These are phyloP conservation scores for Thalassoma bifasciatum DNA, from an alignment of 2,113 vertebrate genomes.

Conservation along the genomic window DNA sequence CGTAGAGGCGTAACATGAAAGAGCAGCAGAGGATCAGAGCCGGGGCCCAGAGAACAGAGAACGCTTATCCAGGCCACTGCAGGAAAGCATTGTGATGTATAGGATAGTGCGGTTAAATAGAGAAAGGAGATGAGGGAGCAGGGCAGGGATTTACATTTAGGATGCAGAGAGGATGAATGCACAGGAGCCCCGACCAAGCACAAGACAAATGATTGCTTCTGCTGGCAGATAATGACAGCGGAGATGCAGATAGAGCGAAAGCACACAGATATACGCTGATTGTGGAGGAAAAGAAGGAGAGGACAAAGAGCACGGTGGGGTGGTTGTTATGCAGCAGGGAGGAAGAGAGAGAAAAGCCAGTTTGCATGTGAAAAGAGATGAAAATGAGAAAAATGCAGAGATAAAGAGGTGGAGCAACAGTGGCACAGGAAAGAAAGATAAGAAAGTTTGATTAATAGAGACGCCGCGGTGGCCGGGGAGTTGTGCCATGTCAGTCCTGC, in stretches of 20 bases:
- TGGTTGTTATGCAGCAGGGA: conserved; percentile 13
- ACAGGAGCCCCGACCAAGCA: conserved; percentile 18
- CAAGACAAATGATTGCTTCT: conserved; percentile 45
- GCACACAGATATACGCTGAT: conserved; percentile 5
- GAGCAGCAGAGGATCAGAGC: conserved; percentile 1
- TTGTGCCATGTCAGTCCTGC: background rate
- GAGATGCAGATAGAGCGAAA: conserved; percentile 33
- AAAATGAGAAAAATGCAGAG: background rate
- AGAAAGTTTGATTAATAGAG: conserved; percentile 11
- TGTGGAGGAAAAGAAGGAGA: background rate
- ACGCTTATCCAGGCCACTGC: background rate
- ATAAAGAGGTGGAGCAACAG: background rate
- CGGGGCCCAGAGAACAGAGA: background rate
- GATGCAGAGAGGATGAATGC: conserved; percentile 43
- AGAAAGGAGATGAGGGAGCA: background rate
- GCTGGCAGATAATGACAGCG: conserved; percentile 36
- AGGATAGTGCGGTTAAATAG: background rate
- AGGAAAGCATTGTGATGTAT: conserved; percentile 11
- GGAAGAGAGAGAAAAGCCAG: background rate
- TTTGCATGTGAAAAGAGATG: background rate
- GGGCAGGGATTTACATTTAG: conserved; percentile 45
- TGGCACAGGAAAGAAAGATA: background rate
- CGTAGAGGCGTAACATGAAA: conserved; percentile 5
- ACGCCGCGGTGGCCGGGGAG: background rate
- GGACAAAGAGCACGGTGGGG: background rate